A percentile compares a stretch with the other conserved stretches of the same genome.
phyloP scores from a whole-genome alignment of 1,140 invertebrate species.

The Hyles euphorbiae region DNA sequence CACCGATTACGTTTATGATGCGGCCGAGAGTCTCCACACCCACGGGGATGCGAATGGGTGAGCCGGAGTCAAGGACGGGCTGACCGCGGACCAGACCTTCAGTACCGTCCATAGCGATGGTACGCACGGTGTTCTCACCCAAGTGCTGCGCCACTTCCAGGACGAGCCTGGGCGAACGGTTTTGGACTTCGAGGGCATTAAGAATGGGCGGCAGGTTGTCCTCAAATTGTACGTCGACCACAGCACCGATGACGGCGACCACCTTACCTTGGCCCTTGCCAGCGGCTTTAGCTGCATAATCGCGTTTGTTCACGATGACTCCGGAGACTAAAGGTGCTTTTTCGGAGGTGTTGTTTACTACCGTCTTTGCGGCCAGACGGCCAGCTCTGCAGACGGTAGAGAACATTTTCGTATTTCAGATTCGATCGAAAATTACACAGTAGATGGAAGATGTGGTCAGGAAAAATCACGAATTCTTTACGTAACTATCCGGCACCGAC shows the following conservation, averaged over 20 bases:
- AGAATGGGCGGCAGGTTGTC: slow-evolving; percentile 97
- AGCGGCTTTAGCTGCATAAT: slow-evolving; percentile 64
- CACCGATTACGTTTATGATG: slow-evolving; percentile 93
- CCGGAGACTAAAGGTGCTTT: slow-evolving; percentile 54
- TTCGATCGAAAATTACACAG: slow-evolving; percentile 50
- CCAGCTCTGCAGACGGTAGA: slow-evolving; percentile 69
- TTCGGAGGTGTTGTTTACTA: slow-evolving; percentile 61
- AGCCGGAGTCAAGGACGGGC: slow-evolving; percentile 82
- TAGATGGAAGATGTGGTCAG: slow-evolving; percentile 22
- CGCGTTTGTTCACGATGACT: slow-evolving; percentile 60
- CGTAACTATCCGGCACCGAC: slow-evolving; percentile 21
- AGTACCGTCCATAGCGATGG: slow-evolving; percentile 93
- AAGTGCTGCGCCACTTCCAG: slow-evolving; percentile 93
- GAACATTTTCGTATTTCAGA: slow-evolving; percentile 63
- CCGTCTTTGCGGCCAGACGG: slow-evolving; percentile 64
- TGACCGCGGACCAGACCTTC: slow-evolving; percentile 88
- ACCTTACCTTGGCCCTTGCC: slow-evolving; percentile 80
- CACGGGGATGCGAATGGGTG: slow-evolving; percentile 88
- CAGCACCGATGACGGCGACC: slow-evolving; percentile 99
- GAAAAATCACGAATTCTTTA: slow-evolving; percentile 27
- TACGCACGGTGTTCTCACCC: slow-evolving; percentile 88
- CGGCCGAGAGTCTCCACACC: slow-evolving; percentile 87
- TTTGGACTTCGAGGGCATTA: slow-evolving; percentile 94
- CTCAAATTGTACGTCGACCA: slow-evolving; percentile 99
- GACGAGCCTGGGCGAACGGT: slow-evolving; percentile 81